Evolutionary conservation across 2,888 invertebrate genomes (phyloP).

Genomic region (Cheilosia soror): DNA sequence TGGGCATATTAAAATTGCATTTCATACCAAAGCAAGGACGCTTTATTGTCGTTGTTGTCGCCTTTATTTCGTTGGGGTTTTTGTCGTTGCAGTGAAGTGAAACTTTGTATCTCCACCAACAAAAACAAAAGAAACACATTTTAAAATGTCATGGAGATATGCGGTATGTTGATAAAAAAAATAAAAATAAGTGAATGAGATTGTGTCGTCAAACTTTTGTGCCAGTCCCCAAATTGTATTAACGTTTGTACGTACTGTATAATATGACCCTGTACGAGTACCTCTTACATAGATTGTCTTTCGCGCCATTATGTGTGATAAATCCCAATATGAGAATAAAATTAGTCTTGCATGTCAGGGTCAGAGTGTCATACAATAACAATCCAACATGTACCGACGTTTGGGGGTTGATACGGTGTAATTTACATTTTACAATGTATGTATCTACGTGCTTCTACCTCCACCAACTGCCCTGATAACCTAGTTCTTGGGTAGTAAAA

Average conservation of each 20-base stretch:
- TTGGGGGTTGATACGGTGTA: neutral
- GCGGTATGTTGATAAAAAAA: constrained; percentile 62
- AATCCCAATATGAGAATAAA: constrained; percentile 7
- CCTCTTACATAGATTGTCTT: constrained; percentile 28
- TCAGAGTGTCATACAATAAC: neutral
- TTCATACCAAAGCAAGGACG: constrained; percentile 43
- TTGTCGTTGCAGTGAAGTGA: constrained; percentile 38
- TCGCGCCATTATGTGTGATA: constrained; percentile 58
- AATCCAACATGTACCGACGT: constrained; percentile 16
- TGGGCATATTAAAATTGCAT: constrained; percentile 35
- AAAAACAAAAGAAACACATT: constrained; percentile 37
- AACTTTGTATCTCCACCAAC: constrained; percentile 31
- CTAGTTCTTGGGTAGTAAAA: constrained; percentile 63
- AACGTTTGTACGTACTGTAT: neutral
- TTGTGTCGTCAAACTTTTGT: constrained; percentile 31
- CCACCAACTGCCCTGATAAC: constrained; percentile 73
- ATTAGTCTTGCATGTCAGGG: neutral
- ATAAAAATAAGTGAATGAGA: constrained; percentile 14
- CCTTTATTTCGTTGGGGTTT: constrained; percentile 28
- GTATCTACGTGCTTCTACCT: constrained; percentile 30
- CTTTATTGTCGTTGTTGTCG: constrained; percentile 16
- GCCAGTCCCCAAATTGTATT: constrained; percentile 39
- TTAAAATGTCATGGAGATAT: constrained; percentile 74
- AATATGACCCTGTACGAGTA: neutral
- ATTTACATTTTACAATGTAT: neutral